These are phyloP conservation scores for Quadriops clusia DNA, from an alignment of 2,888 invertebrate genomes.

Conservation along the genomic window DNA sequence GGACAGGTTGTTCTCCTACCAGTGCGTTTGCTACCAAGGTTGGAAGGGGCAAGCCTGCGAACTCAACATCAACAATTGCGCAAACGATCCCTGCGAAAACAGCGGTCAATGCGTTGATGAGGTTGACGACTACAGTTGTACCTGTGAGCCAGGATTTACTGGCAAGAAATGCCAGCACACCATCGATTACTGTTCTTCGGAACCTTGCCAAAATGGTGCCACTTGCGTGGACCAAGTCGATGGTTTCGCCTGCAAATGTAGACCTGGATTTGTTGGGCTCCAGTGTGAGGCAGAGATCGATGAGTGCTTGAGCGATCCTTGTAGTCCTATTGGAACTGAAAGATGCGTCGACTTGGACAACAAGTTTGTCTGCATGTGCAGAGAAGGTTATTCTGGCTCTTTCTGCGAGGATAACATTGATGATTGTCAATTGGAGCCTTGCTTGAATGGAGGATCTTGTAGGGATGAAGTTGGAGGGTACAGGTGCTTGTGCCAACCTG, in stretches of 20 bases:
- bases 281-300: slow-evolving; percentile 90
- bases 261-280: slow-evolving; percentile 84
- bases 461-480: slow-evolving; percentile 76
- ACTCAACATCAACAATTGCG: slow-evolving; percentile 84
- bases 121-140: slow-evolving; percentile 73
- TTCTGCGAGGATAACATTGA: slow-evolving; percentile 78
- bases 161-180: slow-evolving; percentile 88
- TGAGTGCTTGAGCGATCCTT: slow-evolving; percentile 84
- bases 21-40: slow-evolving; percentile 85
- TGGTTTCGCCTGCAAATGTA: slow-evolving; percentile 85
- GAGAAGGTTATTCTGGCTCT: slow-evolving; percentile 75
- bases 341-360: slow-evolving; percentile 82
- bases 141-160: slow-evolving; percentile 88
- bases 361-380: slow-evolving; percentile 76
- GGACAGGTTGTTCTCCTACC: slow-evolving; percentile 74
- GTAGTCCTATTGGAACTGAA: slow-evolving; percentile 81
- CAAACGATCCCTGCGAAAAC: slow-evolving; percentile 79
- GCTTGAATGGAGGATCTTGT: slow-evolving; percentile 81
- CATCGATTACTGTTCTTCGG: slow-evolving; percentile 80
- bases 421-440: slow-evolving; percentile 76
- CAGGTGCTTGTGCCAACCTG: slow-evolving; percentile 69
- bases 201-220: slow-evolving; percentile 87
- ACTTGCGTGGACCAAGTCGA: slow-evolving; percentile 78
- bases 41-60: slow-evolving; percentile 80
- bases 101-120: slow-evolving; percentile 84